A percentile compares a stretch with the other conserved stretches of the same genome.
Conservation (phyloP, 2,113 vertebrate genomes). For the Tachysurus vachellii region DNA sequence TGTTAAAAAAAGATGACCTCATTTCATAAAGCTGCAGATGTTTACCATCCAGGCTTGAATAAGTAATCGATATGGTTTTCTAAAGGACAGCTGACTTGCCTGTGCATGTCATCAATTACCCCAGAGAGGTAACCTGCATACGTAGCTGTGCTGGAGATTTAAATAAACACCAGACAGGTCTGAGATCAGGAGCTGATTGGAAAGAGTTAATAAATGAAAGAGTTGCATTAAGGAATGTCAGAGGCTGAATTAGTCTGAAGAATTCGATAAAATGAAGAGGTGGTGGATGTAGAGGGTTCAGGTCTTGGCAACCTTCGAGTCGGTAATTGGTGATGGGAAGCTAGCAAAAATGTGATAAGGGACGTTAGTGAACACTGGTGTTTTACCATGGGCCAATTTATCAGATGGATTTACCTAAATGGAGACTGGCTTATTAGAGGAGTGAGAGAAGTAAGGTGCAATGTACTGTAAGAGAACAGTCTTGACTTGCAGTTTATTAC, state of each 20-base stretch:
- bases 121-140: slow-evolving; percentile 37
- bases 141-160: slow-evolving; percentile 28
- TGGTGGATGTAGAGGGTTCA: background rate
- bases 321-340: slow-evolving; percentile 43
- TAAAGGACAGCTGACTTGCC: slow-evolving; percentile 16
- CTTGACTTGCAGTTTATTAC: background rate
- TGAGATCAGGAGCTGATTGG: slow-evolving; percentile 48
- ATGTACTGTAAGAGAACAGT: slow-evolving; percentile 1
- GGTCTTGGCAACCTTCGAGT: slow-evolving; percentile 4
- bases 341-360: slow-evolving; percentile 16
- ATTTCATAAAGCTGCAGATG: slow-evolving; percentile 42
- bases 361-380: slow-evolving; percentile 9
- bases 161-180: slow-evolving; percentile 45
- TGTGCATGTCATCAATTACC: slow-evolving; percentile 48
- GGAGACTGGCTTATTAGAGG: background rate
- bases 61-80: slow-evolving; percentile 37
- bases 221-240: slow-evolving; percentile 48
- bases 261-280: slow-evolving; percentile 39
- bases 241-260: slow-evolving; percentile 48
- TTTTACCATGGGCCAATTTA: slow-evolving; percentile 16
- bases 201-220: slow-evolving; percentile 45
- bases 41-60: slow-evolving; percentile 32
- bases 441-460: background rate
- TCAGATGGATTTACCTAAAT: background rate
- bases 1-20: slow-evolving; percentile 42